A percentile compares a stretch with the other conserved stretches of the same genome.
Conservation (phyloP, 2,113 vertebrate genomes). For the Bettongia penicillata region DNA sequence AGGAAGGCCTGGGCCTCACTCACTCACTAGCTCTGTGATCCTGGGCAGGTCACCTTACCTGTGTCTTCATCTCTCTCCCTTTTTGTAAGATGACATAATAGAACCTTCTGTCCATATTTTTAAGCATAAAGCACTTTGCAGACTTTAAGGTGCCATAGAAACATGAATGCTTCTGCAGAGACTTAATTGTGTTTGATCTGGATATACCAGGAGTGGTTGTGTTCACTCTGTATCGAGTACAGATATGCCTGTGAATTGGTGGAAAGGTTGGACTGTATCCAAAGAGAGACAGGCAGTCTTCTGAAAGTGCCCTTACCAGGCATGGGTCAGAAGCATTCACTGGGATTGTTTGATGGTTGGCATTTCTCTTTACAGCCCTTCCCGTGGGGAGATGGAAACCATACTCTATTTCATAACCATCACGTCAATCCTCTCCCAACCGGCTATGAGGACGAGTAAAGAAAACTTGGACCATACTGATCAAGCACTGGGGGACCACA, state of each 20-base stretch:
- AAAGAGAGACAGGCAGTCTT: not conserved
- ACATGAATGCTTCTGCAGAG: not conserved
- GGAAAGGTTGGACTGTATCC: slow-evolving; percentile 6
- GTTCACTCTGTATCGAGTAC: too few relatives aligned
- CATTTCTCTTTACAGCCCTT: slow-evolving; percentile 88
- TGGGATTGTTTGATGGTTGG: slow-evolving; percentile 38
- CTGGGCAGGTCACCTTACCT: too few relatives aligned
- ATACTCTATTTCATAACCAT: slow-evolving; percentile 93
- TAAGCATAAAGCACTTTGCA: not conserved
- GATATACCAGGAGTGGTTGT: not conserved
- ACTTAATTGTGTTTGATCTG: too few relatives aligned
- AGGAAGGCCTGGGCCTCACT: not conserved
- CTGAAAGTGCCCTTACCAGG: too few relatives aligned
- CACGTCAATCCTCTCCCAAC: slow-evolving; percentile 92
- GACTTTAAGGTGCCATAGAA: not conserved
- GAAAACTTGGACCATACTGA: slow-evolving; percentile 56
- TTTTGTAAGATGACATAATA: not conserved
- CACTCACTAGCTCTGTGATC: not conserved
- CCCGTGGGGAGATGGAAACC: slow-evolving; percentile 96
- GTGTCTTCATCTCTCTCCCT: not conserved
- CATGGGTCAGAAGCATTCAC: not conserved
- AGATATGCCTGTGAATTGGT: not conserved
- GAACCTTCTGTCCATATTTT: not conserved
- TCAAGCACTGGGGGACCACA: slow-evolving; percentile 62
- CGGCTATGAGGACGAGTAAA: slow-evolving; percentile 92